These are phyloP conservation scores for Gallinago media DNA, from an alignment of 2,113 vertebrate species.

Conservation along the genomic window DNA sequence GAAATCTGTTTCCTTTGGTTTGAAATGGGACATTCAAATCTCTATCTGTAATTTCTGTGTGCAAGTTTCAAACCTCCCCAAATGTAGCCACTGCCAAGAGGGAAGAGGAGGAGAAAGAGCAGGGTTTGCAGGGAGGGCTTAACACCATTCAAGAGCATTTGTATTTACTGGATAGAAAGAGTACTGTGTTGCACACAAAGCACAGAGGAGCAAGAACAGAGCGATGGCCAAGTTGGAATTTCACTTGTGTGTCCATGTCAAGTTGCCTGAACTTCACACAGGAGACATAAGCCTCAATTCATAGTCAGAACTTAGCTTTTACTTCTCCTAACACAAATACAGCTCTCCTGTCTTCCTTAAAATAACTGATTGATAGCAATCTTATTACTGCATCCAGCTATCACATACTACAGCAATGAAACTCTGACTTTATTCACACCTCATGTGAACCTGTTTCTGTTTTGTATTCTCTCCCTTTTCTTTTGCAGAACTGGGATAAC, in stretches of 20 bases:
- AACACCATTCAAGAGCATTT: background rate
- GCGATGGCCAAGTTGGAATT: background rate
- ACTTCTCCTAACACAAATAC: background rate
- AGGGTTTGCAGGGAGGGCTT: background rate
- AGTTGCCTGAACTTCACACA: rapidly evolving
- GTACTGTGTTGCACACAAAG: background rate
- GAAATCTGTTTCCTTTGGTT: background rate
- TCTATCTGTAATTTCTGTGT: background rate
- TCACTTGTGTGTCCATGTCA: background rate
- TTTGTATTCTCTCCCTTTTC: background rate
- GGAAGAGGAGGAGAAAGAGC: background rate
- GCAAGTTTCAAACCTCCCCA: background rate
- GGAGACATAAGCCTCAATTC: background rate
- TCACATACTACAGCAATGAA: background rate
- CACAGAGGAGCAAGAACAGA: background rate
- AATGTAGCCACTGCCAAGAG: background rate
- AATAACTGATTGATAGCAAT: background rate
- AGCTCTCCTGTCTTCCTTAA: background rate
- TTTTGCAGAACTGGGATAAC: background rate
- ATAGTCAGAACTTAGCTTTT: background rate
- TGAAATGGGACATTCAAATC: background rate
- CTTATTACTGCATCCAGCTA: background rate
- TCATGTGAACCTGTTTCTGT: background rate
- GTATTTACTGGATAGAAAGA: background rate
- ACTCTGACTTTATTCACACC: background rate